Evolutionary conservation across 1,140 invertebrate species (phyloP).

Genomic region (honey bee (Apis mellifera)): DNA sequence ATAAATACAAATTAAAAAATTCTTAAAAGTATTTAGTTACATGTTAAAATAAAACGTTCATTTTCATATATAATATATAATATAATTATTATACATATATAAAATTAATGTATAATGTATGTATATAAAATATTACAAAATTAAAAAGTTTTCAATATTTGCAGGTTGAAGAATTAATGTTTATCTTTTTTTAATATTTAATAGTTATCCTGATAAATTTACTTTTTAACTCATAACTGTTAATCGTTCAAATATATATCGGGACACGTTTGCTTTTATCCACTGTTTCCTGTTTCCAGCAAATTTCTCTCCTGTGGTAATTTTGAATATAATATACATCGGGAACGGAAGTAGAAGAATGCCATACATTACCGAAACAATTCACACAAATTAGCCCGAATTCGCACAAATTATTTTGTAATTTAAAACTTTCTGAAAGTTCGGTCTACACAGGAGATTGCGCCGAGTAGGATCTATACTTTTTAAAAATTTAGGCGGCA

Average conservation of each 20-base stretch:
- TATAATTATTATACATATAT: too few relatives aligned
- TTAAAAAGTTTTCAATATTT: too few relatives aligned
- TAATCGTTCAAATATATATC: not conserved
- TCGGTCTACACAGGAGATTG: not conserved
- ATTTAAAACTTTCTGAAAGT: constrained; percentile 33
- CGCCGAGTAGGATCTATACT: not conserved
- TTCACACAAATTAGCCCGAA: constrained; percentile 22
- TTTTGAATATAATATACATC: constrained; percentile 16
- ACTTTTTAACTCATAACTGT: not conserved
- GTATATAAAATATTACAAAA: too few relatives aligned
- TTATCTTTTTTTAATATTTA: not conserved
- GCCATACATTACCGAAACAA: constrained; percentile 35
- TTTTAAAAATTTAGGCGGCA: not conserved
- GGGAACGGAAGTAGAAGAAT: constrained; percentile 30
- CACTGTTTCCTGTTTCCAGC: not conserved
- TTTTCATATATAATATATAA: too few relatives aligned
- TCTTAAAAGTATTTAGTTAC: too few relatives aligned
- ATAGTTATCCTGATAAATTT: not conserved
- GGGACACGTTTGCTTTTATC: not conserved
- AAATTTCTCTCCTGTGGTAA: not conserved
- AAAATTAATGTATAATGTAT: too few relatives aligned
- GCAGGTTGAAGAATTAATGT: too few relatives aligned
- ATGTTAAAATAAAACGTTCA: too few relatives aligned
- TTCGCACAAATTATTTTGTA: constrained; percentile 43
- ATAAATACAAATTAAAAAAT: too few relatives aligned